These are phyloP conservation scores for Loris lydekkerianus DNA, from an alignment of 2,797 vertebrate species.

Conservation along the genomic window DNA sequence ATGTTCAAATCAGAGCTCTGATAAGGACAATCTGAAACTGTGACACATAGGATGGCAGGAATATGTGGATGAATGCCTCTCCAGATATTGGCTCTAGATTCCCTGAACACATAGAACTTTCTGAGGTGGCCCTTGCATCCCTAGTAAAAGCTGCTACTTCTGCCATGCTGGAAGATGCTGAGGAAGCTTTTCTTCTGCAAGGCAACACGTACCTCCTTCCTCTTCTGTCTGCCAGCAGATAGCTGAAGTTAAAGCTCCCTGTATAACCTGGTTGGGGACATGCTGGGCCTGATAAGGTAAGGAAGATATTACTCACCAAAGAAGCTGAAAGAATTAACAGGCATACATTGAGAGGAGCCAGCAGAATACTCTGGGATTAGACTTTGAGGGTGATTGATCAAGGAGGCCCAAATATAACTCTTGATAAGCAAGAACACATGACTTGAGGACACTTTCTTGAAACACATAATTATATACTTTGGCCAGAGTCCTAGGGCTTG, in stretches of 20 bases:
- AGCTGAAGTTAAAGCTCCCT: neutral
- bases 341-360: neutral
- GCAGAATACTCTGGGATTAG: neutral
- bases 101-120: neutral
- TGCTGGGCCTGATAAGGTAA: neutral
- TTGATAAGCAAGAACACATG: neutral
- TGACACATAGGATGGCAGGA: neutral
- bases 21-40: neutral
- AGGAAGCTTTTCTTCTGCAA: neutral
- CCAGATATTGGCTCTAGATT: neutral
- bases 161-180: neutral
- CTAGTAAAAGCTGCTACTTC: neutral
- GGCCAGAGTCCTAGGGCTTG: neutral
- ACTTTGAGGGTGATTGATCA: neutral
- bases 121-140: neutral
- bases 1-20: neutral
- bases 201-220: neutral
- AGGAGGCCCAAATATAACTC: neutral
- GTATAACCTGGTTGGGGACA: neutral
- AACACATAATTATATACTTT: neutral
- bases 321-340: constrained; percentile 3
- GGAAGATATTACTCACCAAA: neutral
- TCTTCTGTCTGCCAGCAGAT: neutral
- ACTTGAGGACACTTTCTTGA: neutral
- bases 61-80: neutral